Evolutionary conservation across 2,113 vertebrate genomes (phyloP), one percentile per base, ranked within the genome.

Genomic region (Cyprinodon variegatus): DNA sequence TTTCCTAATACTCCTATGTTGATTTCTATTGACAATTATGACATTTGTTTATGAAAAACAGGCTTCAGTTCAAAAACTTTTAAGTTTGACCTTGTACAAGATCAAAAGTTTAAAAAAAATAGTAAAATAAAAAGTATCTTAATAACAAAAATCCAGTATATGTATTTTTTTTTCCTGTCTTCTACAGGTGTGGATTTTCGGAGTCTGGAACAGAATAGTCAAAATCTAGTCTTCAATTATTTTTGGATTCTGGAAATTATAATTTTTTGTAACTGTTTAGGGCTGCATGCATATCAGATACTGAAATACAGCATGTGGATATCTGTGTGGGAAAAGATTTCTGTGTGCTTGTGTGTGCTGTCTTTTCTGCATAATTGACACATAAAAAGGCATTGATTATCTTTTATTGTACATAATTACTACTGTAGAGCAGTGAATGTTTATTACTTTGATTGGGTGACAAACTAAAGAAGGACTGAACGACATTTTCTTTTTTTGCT

Each of bases 311-410:
- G 50, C 57, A 74, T 70, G 65, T 71, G 72, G 68, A 70, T 41
- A 63, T 6, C 36, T 79, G 77, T 65, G n/a, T 22, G 37, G 69
- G 46, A 46, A 48, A 36, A 80, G 14, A 61, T 62, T 69, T 41
- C 71, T 14, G 29, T 70, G 62, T 3, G 38, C 65, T 80, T 85
- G 43, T 37, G 69, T 70, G 66, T 59, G 11, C 9, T 53, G 66
- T 68, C 29, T 43, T 74, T 61, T 77, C 17, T 14, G 22, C 7
- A 14, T 82, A 83, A 87, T 65, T 89, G 85, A 68, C 83, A 74
- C 65, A 76, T 83, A 83, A 78, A 87, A 89, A 83, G 61, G 20
- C 69, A 60, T 67, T 86, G 70, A 85, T 90, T 86, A 88, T 84
- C 73, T 79, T 73, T 86, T 65, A 50, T 79, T 73, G 84, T 65